These are phyloP conservation scores for Noctua fimbriata DNA, from an alignment of 2,888 invertebrate genomes.

Conservation along the genomic window DNA sequence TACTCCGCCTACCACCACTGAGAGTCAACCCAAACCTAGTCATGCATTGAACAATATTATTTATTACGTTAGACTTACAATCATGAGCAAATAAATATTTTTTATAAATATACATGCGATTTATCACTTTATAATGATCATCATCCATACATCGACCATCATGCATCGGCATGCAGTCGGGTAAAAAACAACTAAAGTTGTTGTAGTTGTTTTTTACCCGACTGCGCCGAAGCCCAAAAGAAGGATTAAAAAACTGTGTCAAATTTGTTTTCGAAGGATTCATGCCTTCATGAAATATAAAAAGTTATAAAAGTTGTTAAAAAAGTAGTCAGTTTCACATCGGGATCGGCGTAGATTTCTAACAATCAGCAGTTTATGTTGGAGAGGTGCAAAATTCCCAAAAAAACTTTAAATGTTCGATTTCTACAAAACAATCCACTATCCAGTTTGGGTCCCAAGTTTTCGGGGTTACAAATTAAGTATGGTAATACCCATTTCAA, in stretches of 20 bases:
- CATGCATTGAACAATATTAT: slow-evolving; percentile 50
- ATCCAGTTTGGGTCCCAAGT: too few species aligned
- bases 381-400: too few species aligned
- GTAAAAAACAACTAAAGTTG: too few species aligned
- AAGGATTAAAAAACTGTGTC: neutral
- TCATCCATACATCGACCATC: too few species aligned
- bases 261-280: too few species aligned
- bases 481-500: neutral
- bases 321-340: neutral
- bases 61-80: slow-evolving; percentile 49
- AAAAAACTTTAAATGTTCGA: too few species aligned
- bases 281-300: neutral
- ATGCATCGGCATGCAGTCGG: too few species aligned
- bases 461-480: too few species aligned
- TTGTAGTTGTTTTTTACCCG: neutral
- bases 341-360: too few species aligned
- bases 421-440: too few species aligned
- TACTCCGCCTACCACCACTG: slow-evolving; percentile 61
- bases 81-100: slow-evolving; percentile 43
- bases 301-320: too few species aligned
- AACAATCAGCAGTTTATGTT: neutral
- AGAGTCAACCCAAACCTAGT: slow-evolving; percentile 51
- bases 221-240: neutral
- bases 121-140: neutral
- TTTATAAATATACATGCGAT: slow-evolving; percentile 10